Evolutionary conservation across 2,888 invertebrate genomes (phyloP), one percentile per base, ranked within the genome.

Genomic region (Eilema griseolum): DNA sequence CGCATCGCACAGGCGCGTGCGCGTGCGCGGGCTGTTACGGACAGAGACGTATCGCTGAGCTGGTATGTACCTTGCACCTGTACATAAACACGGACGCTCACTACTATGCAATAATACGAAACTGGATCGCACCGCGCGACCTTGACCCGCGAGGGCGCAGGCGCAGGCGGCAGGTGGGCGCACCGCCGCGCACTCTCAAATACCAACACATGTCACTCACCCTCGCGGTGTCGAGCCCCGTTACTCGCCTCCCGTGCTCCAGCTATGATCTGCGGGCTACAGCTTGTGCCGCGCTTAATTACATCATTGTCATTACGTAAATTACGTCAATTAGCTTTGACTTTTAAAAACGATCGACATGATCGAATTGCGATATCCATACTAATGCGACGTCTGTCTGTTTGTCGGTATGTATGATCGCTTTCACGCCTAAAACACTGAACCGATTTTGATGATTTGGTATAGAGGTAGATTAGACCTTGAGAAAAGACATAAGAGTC

Each of bases 161-260:
- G 26, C 23, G 65, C 33, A 37, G 56, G 52, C 31, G 57, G 33
- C 65, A 65, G 65, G 65, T 56, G 56, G 24, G 24, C 66, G 8
- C 20, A 71, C 79, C 75, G 83, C 57, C 84, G 86, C 86, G 79
- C 83, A 11, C 85, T 3, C 33, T 80, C 84, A 88, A 92, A 92
- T 90, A 92, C 88, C 92, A 91, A 81, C 89, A 79, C 83, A 85
- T 90, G 93, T 91, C 92, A 89, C 83, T 92, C 90, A 91, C 91
- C 92, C 89, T 83, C 83, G 75, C 60, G 79, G 74, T 68, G 76
- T 70, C 77, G 75, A 67, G 73, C 62, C 70, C 85, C 83, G 83
- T 84, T 85, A 83, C 71, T 66, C 57, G 16, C n/a, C 41, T 52
- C 56, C 52, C 26, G 33, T 56, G 12, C 24, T 67, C 56, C 28